Conservation (phyloP, 2,113 vertebrate species). For the Odobenus rosmarus region DNA sequence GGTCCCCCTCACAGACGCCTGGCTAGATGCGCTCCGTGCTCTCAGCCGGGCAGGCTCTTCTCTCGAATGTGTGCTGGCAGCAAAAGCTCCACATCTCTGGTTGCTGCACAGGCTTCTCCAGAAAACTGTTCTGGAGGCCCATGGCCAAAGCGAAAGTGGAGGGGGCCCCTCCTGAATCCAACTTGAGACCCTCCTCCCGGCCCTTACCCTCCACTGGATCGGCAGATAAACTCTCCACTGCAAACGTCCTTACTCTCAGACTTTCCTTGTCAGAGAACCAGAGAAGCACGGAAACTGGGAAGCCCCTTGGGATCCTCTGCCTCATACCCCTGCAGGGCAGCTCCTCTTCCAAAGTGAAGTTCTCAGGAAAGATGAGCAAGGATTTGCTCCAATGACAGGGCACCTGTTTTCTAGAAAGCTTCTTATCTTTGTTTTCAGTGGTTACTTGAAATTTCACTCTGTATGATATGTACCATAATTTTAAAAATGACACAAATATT, state of each 20-base stretch:
- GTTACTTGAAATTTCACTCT: background rate
- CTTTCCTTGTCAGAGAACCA: background rate
- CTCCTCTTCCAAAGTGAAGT: background rate
- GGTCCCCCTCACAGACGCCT: background rate
- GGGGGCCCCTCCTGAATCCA: slow-evolving; percentile 53
- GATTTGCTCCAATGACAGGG: background rate
- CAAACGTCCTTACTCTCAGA: background rate
- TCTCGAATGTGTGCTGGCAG: background rate
- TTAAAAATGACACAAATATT: background rate
- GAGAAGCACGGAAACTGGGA: background rate
- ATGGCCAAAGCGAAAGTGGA: background rate
- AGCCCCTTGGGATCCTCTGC: background rate
- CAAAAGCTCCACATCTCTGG: background rate
- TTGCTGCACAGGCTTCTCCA: background rate
- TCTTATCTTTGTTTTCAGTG: background rate
- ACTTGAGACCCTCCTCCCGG: slow-evolving; percentile 52
- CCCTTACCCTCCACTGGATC: background rate
- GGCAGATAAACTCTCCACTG: background rate
- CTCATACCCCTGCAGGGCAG: background rate
- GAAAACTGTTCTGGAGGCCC: background rate
- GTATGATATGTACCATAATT: background rate
- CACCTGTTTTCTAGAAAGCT: background rate
- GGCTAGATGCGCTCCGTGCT: accelerated
- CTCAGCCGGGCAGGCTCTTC: background rate
- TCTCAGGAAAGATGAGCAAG: background rate